A percentile compares a stretch with the other conserved stretches of the same genome.
Evolutionary conservation across 2,113 vertebrate genomes (phyloP).

Genomic region (Erythrolamprus reginae): DNA sequence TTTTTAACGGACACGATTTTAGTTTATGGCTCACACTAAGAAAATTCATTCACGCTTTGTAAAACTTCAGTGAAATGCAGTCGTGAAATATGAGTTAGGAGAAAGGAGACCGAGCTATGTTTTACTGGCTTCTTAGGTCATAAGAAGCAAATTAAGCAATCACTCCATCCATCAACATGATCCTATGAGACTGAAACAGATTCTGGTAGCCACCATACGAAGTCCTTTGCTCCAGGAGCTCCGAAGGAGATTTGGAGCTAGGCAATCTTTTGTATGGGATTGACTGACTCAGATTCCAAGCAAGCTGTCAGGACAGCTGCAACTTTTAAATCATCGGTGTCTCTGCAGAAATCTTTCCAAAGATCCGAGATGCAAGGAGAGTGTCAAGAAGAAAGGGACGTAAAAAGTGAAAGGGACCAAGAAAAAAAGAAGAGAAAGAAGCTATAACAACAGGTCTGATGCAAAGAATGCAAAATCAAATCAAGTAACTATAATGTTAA

Average conservation of each 20-base stretch:
- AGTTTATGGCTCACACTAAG: conserved; percentile 54
- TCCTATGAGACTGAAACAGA: conserved; percentile 32
- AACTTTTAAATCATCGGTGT: conserved; percentile 41
- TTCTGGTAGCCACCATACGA: neutral
- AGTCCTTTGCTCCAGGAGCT: conserved; percentile 16
- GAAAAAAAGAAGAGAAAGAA: neutral
- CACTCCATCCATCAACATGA: conserved; percentile 31
- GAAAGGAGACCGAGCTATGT: neutral
- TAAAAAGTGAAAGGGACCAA: neutral
- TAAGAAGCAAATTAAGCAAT: conserved; percentile 50
- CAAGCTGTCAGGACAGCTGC: neutral
- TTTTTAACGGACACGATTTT: conserved; percentile 57
- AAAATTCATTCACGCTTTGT: conserved; percentile 52
- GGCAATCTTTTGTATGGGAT: conserved; percentile 14
- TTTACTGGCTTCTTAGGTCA: conserved; percentile 43
- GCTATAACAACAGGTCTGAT: neutral
- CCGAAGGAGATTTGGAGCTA: fast-evolving
- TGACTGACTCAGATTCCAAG: conserved; percentile 18
- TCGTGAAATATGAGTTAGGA: conserved; percentile 53
- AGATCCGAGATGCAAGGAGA: neutral
- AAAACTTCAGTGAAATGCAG: conserved; percentile 55
- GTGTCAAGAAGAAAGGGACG: neutral
- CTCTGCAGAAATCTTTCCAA: neutral
- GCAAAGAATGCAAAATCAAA: neutral
- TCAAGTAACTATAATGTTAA: neutral